Evolutionary conservation across 2,888 invertebrate genomes (phyloP), one percentile per base, ranked within the genome.

Genomic region (Eristalinus sepulchralis): DNA sequence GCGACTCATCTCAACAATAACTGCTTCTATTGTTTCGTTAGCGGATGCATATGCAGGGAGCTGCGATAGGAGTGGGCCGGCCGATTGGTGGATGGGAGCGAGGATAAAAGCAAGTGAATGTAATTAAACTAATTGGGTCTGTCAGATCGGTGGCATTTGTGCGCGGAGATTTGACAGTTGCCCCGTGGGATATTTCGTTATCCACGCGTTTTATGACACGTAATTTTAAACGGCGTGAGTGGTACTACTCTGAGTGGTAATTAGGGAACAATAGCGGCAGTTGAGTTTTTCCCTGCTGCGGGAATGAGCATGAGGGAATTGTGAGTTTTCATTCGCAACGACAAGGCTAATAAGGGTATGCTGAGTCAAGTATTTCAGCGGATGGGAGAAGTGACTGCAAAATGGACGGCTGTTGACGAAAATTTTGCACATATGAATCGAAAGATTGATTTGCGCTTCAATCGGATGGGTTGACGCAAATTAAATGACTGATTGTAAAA

Each of bases 41-140:
- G 66, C 75, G 81, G 76, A 81, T 84, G 63, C 84, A 81, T 81
- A 76, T 62, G 13, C 71, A 72, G 81, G 81, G 76, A 85, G 81
- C 72, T 47, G 8, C n/a, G 17, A 8, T 47, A 17, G 47, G 39
- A 39, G n/a, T 39, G 39, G 39, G 27, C 27, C 27, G 27, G 27
- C 2, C 17, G 17, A 13, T 0, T 77, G 72, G 64, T 57, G 57
- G 24, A 10, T 57, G 57, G 24, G 13, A 10, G 11, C 13, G 57
- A 10, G 55, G 62, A 67, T 71, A 80, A 81, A 67, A 68, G 84
- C 81, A 81, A 80, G 67, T 57, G 71, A 76, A 76, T 84, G 83
- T 79, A 80, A 85, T 85, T 81, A 81, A 81, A 81, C 81, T 85
- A 85, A 85, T 85, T 85, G 84, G 67, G 63, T 34, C 68, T 85